Percentiles rank a stretch among this genome's conserved stretches.
Evolutionary conservation across 2,797 vertebrate species (phyloP).

Genomic region (Novumbra hubbsi): DNA sequence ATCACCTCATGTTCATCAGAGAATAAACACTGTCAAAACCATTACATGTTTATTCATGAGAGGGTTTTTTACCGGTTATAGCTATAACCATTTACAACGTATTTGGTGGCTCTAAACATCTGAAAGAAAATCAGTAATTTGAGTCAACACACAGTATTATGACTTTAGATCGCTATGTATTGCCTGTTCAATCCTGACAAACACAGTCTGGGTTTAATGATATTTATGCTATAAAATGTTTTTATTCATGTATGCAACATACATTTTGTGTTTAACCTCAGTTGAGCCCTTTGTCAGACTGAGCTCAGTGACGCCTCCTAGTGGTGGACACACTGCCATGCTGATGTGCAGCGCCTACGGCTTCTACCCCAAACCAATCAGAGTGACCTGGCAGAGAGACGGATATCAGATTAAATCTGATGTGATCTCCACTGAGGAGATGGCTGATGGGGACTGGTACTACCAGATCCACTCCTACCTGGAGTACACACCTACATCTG

Average conservation of each 20-base stretch:
- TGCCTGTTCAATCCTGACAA: too few relatives aligned
- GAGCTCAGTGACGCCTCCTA: constrained; percentile 28
- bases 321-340: constrained; percentile 47
- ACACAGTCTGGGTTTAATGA: too few relatives aligned
- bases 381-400: constrained; percentile 55
- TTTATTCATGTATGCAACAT: background rate
- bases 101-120: too few relatives aligned
- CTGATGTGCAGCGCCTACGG: constrained; percentile 63
- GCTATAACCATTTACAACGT: background rate
- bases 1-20: background rate
- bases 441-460: constrained; percentile 72
- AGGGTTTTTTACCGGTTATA: background rate
- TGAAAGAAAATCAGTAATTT: too few relatives aligned
- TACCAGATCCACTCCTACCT: constrained; percentile 74
- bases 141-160: too few relatives aligned
- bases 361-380: constrained; percentile 62
- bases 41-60: background rate
- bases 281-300: constrained; percentile 52
- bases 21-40: background rate
- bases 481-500: constrained; percentile 66
- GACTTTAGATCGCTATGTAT: too few relatives aligned
- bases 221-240: too few relatives aligned
- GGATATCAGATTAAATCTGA: constrained; percentile 31
- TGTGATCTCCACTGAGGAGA: constrained; percentile 44
- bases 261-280: constrained; percentile 11